Evolutionary conservation across 2,888 invertebrate genomes (phyloP), one percentile per base, ranked within the genome.

Genomic region (Mythimna vitellina): DNA sequence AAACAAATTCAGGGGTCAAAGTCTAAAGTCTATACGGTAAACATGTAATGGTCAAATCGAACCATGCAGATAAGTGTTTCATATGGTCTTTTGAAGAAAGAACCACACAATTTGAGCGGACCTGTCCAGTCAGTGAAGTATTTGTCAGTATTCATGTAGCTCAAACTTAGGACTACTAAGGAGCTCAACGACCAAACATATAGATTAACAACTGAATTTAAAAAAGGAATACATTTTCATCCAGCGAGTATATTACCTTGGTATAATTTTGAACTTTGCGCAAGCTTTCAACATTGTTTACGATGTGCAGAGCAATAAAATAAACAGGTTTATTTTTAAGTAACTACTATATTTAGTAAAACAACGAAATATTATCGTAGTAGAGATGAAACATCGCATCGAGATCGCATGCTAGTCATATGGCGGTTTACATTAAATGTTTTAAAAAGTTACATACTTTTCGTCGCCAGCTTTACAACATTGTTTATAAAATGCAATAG

Each of bases 291-390:
- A 56, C 29, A 25, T 25, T 8, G 56, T 17, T 20, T 20, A 29
- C 32, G 29, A 32, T 32, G 32, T 32, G 58, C 35, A 58, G 35
- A 58, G 58, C 58, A 58, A 14, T 58, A 14, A 38, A 58, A 38
- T 58, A 38, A 58, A 58, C n/a, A 35, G n/a, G 22, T 58, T 38
- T n/a, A 38, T 58, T 58, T 14, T 22, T 58, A 58, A 38, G 35
- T 35, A 0, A 5, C n/a, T n/a, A 58, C 7, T 20, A 58, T 12
- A 58, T 12, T 7, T 56, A 10, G 17, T 9, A 12, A n/a, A n/a
- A 35, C 35, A 22, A 7, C 3, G 7, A 38, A 58, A 38, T 35
- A 12, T 38, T 58, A 12, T 58, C n/a, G 2, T n/a, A 58, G 58
- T 35, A 12, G 22, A 22, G 14, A 58, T 22, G n/a, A 38, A 58